Base-by-base conservation (phyloP, 2,113 vertebrate genomes). In the Ciconia stormi region DNA sequence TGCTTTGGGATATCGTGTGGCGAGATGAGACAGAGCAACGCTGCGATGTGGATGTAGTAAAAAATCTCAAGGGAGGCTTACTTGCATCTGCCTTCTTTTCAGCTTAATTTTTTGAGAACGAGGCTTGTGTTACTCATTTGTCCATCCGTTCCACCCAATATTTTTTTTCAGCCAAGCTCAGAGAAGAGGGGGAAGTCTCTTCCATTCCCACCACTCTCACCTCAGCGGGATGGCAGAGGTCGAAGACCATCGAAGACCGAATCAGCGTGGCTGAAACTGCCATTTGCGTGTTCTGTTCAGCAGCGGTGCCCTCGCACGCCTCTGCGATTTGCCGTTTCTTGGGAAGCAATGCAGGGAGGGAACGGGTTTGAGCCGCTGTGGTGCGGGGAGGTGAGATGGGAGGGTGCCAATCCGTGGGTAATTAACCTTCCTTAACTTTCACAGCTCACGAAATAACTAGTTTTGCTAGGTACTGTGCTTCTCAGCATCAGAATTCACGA, bases 361-460 rank as follows among this genome's bases (percentile, higher is more conserved):
- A 55, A 19, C 16, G 42, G 12, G 9, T n/a, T 65, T 26, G 65
- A 46, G 5, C 26, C 4, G 0, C 19, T 15, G 5, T 12, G 52
- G 0, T n/a, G 52, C 1, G 3, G 52, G 55, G 29, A 32, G 44
- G 46, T 36, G 93, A 59, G 86, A 6, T 5, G 17, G 46, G 67
- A 61, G 30, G 30, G 10, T 4, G 4, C 18, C 23, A 16, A 52
- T n/a, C 42, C 34, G 0, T 6, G 11, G 38, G 16, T 38, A 34
- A 10, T n/a, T 2, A 44, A 16, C 79, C 62, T 47, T 9, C 53
- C 22, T 8, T 19, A 22, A 6, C 56, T 61, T 27, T 17, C 38
- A 4, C 10, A 0, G 17, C 73, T 71, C 1, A 0, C 5, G 9
- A 22, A n/a, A 2, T 7, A 12, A 8, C 11, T 11, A 0, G 3